phyloP scores from a whole-genome alignment of 2,113 vertebrate species.

The Lichenostomus cassidix region DNA sequence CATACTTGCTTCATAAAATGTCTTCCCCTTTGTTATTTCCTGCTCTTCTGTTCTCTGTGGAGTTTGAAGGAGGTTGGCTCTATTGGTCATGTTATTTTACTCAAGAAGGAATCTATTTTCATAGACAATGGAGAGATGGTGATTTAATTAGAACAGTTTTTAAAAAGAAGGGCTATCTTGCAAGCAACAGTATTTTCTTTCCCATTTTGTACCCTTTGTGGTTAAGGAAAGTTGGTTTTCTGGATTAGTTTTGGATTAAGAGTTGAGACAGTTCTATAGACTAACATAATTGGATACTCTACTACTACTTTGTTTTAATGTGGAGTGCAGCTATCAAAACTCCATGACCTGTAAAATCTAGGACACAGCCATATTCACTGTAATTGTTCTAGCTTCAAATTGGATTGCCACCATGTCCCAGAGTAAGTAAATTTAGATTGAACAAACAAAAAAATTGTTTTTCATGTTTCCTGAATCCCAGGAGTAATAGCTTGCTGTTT shows the following conservation, averaged over 20 bases:
- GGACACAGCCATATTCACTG: neutral
- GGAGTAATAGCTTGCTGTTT: neutral
- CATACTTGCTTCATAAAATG: neutral
- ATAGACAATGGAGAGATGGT: neutral
- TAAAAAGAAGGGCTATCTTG: neutral
- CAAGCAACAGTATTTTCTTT: neutral
- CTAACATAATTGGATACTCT: neutral
- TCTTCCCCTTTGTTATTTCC: neutral
- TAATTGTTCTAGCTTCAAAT: neutral
- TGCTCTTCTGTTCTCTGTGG: neutral
- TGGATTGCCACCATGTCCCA: neutral
- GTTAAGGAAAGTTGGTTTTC: neutral
- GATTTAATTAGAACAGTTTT: neutral
- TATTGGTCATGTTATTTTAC: neutral
- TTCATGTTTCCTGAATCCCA: neutral
- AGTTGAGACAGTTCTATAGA: neutral
- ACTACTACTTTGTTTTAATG: neutral
- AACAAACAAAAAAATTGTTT: neutral
- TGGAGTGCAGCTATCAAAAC: neutral
- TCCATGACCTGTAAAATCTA: neutral
- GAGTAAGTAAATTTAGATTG: neutral
- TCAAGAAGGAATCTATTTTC: neutral
- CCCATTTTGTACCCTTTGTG: neutral
- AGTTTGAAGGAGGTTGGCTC: neutral
- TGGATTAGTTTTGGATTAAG: neutral